These are phyloP conservation scores for Rotaria socialis DNA, from an alignment of 2,888 invertebrate species.

Conservation along the genomic window DNA sequence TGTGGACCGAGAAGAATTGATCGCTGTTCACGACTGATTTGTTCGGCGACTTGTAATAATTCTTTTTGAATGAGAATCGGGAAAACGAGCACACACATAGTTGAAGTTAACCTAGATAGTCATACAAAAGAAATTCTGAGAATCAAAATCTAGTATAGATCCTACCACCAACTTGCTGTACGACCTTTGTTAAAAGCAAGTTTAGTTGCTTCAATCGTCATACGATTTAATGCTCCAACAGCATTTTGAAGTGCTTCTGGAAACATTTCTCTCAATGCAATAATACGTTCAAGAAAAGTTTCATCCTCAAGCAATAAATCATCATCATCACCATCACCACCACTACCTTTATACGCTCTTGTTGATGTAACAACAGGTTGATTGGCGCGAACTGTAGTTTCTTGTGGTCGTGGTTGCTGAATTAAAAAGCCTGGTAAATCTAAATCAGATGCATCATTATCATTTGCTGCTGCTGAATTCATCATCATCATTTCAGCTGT, in stretches of 20 bases:
- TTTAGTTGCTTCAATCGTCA: not conserved
- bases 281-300: constrained; percentile 11
- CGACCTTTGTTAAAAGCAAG: constrained; percentile 5
- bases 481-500: constrained; percentile 13
- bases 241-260: not conserved
- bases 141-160: no score
- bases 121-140: no score
- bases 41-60: constrained; percentile 31
- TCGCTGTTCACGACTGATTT: constrained; percentile 4
- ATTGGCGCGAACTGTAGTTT: not conserved
- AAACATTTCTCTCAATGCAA: constrained; percentile 34
- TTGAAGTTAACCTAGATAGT: not conserved
- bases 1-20: constrained; percentile 25
- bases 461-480: not conserved
- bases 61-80: constrained; percentile 30
- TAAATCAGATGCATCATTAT: not conserved
- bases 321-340: not conserved
- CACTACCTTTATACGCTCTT: no score
- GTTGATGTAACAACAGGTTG: not conserved
- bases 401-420: not conserved
- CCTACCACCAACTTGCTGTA: not conserved
- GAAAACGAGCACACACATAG: not conserved
- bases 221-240: not conserved
- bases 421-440: not conserved
- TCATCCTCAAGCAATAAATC: not conserved